Evolutionary conservation across 2,888 invertebrate genomes (phyloP).

Genomic region (Globia sparganii): DNA sequence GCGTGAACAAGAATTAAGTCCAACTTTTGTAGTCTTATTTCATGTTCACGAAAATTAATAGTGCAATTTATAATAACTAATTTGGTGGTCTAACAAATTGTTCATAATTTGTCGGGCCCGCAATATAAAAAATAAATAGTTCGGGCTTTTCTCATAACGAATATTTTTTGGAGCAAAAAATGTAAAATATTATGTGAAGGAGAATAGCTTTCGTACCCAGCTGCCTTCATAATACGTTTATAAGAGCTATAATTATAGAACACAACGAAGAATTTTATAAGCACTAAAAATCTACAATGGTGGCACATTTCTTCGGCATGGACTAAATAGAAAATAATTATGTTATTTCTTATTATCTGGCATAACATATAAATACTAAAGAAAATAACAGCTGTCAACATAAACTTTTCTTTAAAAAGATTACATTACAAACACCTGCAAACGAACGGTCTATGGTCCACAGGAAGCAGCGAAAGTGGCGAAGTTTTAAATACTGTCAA

Average conservation of each 20-base stretch:
- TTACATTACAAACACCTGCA: too few relatives aligned
- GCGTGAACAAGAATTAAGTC: background rate
- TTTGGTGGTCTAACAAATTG: slow-evolving; percentile 36
- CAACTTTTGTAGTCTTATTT: background rate
- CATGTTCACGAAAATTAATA: slow-evolving; percentile 20
- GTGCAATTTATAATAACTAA: slow-evolving; percentile 22
- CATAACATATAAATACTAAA: background rate
- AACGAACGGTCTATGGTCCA: too few relatives aligned
- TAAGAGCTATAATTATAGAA: background rate
- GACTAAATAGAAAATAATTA: background rate
- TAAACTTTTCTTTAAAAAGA: too few relatives aligned
- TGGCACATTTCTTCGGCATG: too few relatives aligned
- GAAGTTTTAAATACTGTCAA: too few relatives aligned
- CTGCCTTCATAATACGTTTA: background rate
- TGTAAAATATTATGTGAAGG: background rate
- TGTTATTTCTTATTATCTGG: too few relatives aligned
- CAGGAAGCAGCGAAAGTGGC: too few relatives aligned
- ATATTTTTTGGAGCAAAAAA: slow-evolving; percentile 10
- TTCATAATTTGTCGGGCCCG: background rate
- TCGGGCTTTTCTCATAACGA: background rate
- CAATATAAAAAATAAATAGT: background rate
- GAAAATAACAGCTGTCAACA: too few relatives aligned
- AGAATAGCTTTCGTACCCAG: background rate
- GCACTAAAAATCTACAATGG: background rate
- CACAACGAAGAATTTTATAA: background rate